Conservation (phyloP, 1,140 invertebrate genomes). For the Theocolax elegans region DNA sequence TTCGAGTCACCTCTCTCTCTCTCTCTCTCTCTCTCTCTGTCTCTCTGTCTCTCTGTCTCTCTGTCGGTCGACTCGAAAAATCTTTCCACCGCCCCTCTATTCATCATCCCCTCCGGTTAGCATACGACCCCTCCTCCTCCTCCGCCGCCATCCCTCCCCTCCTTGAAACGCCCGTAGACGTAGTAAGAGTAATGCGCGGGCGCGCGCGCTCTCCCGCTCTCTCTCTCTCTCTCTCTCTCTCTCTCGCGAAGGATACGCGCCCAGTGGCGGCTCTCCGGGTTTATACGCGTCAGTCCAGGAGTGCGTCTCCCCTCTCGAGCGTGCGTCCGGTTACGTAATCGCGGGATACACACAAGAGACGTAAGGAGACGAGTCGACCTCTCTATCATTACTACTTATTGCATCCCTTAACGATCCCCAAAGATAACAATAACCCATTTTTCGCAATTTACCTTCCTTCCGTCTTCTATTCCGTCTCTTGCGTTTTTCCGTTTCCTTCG, state of each 20-base stretch:
- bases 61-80: not conserved
- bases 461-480: too few species aligned
- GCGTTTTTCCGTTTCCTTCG: too few species aligned
- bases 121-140: not conserved
- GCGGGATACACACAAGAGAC: too few species aligned
- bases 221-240: not conserved
- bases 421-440: too few species aligned
- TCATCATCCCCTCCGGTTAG: not conserved
- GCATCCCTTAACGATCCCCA: too few species aligned
- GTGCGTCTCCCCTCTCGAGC: too few species aligned
- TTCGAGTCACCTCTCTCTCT: too few species aligned
- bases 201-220: conserved; percentile 41
- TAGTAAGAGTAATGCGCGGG: conserved; percentile 56
- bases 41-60: not conserved
- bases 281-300: too few species aligned
- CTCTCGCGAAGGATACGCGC: not conserved
- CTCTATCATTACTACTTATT: too few species aligned
- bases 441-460: too few species aligned
- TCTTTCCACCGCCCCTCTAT: not conserved
- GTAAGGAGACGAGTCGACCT: too few species aligned
- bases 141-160: not conserved
- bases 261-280: not conserved
- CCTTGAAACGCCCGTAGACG: conserved; percentile 36
- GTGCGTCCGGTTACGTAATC: too few species aligned
- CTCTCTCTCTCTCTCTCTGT: not conserved